Evolutionary conservation across 2,888 invertebrate genomes (phyloP).

Genomic region (Diploptera punctata): DNA sequence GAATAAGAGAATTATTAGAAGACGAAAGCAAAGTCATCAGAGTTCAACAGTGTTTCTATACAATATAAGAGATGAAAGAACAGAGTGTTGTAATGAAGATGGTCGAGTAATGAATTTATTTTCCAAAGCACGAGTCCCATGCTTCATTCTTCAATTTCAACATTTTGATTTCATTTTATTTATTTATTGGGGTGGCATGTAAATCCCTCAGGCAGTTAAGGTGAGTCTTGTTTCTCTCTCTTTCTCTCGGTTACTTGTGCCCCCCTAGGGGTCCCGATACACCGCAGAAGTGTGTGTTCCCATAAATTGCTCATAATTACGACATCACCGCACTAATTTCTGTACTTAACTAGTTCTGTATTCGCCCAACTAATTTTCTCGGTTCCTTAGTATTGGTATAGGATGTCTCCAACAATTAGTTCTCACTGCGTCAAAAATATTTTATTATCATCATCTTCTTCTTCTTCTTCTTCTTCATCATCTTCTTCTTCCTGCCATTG

Average conservation of each 20-base stretch:
- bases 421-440: no score
- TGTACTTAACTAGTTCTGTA: slow-evolving; percentile 25
- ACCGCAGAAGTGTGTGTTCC: background rate
- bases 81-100: no score
- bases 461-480: no score
- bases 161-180: background rate
- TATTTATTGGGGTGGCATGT: slow-evolving; percentile 1
- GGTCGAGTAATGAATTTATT: background rate
- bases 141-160: slow-evolving; percentile 3
- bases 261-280: background rate
- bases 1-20: no score
- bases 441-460: no score
- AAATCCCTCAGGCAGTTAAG: background rate
- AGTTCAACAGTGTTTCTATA: no score
- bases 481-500: no score
- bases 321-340: slow-evolving; percentile 24
- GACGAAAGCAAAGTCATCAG: no score
- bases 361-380: background rate
- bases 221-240: background rate
- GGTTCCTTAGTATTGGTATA: background rate
- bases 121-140: background rate
- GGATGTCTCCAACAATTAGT: background rate
- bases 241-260: background rate
- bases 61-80: no score
- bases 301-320: slow-evolving; percentile 27